Conservation (phyloP, 2,113 vertebrate species). For the Rissa tridactyla region DNA sequence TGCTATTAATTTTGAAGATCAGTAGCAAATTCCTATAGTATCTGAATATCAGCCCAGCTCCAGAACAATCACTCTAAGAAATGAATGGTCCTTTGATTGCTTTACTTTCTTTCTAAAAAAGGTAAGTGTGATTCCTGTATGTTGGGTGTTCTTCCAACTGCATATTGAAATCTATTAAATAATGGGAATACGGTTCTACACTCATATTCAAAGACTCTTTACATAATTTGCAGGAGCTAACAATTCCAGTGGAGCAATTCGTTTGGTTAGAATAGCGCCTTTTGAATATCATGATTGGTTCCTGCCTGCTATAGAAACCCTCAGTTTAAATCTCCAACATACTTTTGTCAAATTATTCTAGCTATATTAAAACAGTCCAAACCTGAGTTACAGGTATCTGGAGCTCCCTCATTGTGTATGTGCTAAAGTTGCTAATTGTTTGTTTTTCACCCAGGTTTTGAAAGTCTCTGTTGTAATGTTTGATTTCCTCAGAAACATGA, state of each 20-base stretch:
- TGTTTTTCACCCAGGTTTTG: conserved; percentile 12
- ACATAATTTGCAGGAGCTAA: neutral
- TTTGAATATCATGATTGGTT: conserved; percentile 14
- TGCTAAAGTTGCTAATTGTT: neutral
- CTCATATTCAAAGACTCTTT: neutral
- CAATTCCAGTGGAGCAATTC: neutral
- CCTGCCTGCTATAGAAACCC: neutral
- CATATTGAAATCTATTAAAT: neutral
- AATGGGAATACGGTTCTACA: neutral
- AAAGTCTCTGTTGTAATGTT: neutral
- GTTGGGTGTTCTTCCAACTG: neutral
- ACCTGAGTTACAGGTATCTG: neutral
- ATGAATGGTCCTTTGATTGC: neutral
- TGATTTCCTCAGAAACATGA: neutral
- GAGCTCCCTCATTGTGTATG: neutral
- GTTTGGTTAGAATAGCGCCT: neutral
- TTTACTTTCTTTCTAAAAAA: conserved; percentile 12
- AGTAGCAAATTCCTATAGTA: neutral
- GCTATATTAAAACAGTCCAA: neutral
- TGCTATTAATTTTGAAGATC: neutral
- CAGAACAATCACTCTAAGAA: neutral
- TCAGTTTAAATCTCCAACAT: neutral
- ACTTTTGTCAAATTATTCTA: neutral
- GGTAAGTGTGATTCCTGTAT: neutral
- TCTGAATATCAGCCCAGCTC: neutral